Conservation (phyloP, 35 echinoderm and acorn worm species). For the Diadema setosum region DNA sequence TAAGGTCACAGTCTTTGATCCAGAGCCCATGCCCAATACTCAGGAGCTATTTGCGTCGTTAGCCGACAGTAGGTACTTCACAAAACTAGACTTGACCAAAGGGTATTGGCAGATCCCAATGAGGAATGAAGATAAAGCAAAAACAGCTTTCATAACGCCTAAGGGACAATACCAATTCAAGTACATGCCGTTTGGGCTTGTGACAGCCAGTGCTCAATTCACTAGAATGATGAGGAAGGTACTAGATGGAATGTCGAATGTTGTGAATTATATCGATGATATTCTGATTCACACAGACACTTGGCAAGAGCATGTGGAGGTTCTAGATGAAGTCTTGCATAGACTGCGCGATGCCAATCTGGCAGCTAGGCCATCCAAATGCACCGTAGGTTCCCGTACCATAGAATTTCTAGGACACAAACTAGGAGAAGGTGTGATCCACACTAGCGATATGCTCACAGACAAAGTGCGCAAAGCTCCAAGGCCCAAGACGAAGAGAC, state of each 20-base stretch:
- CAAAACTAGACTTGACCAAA: conserved; percentile 53
- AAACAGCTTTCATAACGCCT: conserved; percentile 46
- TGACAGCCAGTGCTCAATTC: conserved; percentile 42
- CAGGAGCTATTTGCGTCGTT: background rate
- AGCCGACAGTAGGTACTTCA: background rate
- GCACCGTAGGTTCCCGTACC: background rate
- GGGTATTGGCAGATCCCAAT: conserved; percentile 67
- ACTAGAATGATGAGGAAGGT: conserved; percentile 33
- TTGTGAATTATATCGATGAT: too few relatives aligned
- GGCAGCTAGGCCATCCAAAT: conserved; percentile 13
- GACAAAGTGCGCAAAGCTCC: too few relatives aligned
- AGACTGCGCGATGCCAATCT: background rate
- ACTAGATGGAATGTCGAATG: too few relatives aligned
- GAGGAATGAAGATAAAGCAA: background rate
- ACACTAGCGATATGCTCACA: background rate
- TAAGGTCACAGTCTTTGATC: conserved; percentile 29
- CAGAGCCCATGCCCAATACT: conserved; percentile 5
- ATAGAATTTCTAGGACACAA: conserved; percentile 21
- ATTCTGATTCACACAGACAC: too few relatives aligned
- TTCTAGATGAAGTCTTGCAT: background rate
- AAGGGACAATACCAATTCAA: conserved; percentile 44
- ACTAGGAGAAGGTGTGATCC: background rate
- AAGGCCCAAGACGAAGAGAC: too few relatives aligned
- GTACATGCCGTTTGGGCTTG: conserved; percentile 29
- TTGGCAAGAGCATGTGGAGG: too few relatives aligned